Conservation (phyloP, 2,797 vertebrate genomes). For the Esox masquinongy region DNA sequence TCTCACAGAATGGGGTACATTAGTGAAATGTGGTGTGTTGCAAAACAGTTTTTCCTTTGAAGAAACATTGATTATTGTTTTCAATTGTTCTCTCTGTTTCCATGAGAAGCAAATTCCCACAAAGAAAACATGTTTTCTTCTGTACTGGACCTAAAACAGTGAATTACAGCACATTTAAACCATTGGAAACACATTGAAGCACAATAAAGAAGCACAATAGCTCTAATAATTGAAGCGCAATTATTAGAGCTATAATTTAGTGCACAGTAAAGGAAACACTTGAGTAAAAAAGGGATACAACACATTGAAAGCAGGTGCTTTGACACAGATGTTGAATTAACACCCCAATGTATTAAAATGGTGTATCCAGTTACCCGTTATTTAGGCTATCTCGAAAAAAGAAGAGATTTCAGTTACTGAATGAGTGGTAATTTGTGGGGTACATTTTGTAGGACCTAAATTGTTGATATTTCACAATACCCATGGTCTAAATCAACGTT, state of each 20-base stretch:
- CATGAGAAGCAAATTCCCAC: slow-evolving; percentile 3
- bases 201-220: too few relatives aligned
- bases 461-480: too few relatives aligned
- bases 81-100: slow-evolving; percentile 23
- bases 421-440: too few relatives aligned
- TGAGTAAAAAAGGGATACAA: too few relatives aligned
- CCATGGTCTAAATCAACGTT: too few relatives aligned
- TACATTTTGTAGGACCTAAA: too few relatives aligned
- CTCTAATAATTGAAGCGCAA: background rate
- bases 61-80: slow-evolving; percentile 33
- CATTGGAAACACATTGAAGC: background rate
- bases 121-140: background rate
- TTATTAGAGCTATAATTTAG: background rate
- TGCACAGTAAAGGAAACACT: background rate
- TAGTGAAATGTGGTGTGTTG: slow-evolving; percentile 49
- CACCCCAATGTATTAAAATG: too few relatives aligned
- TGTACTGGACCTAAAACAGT: slow-evolving; percentile 6
- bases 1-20: slow-evolving; percentile 52
- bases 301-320: too few relatives aligned
- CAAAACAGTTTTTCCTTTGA: slow-evolving; percentile 29
- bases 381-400: too few relatives aligned
- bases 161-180: background rate
- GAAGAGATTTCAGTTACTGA: too few relatives aligned
- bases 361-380: too few relatives aligned
- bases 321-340: too few relatives aligned